These are phyloP conservation scores for Melikaiella ostensackeni DNA, from an alignment of 2,888 invertebrate genomes.

Conservation along the genomic window DNA sequence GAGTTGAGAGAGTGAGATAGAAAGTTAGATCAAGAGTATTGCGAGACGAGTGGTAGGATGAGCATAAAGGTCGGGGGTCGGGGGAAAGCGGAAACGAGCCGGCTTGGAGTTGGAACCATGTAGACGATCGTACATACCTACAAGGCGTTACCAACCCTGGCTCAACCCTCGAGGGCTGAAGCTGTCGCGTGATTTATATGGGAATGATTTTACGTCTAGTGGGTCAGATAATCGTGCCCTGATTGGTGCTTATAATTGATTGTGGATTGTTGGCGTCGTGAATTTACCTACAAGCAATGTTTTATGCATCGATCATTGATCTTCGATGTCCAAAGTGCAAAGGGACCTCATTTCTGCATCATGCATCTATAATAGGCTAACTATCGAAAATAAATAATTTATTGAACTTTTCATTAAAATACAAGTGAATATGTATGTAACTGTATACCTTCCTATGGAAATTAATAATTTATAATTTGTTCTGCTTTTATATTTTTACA, in stretches of 20 bases:
- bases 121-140: conserved; percentile 54
- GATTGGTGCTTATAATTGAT: conserved; percentile 72
- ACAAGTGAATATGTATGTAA: no score
- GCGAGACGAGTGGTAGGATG: conserved; percentile 41
- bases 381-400: no score
- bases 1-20: not conserved
- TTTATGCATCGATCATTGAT: not conserved
- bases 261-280: conserved; percentile 60
- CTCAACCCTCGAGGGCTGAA: conserved; percentile 56
- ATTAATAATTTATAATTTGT: no score
- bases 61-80: conserved; percentile 39
- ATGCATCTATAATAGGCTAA: no score
- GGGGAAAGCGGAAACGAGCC: conserved; percentile 40
- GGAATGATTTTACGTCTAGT: conserved; percentile 70
- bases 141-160: conserved; percentile 55
- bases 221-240: conserved; percentile 69
- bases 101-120: conserved; percentile 14
- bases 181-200: conserved; percentile 72
- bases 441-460: no score
- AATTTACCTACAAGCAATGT: conserved; percentile 27
- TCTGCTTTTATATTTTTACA: no score
- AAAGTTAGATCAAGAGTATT: conserved; percentile 3
- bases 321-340: not conserved
- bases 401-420: no score
- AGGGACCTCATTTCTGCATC: no score